A percentile compares a stretch with the other conserved stretches of the same genome.
phyloP scores from a whole-genome alignment of 2,888 invertebrate genomes.

The Amphipyra berbera region DNA sequence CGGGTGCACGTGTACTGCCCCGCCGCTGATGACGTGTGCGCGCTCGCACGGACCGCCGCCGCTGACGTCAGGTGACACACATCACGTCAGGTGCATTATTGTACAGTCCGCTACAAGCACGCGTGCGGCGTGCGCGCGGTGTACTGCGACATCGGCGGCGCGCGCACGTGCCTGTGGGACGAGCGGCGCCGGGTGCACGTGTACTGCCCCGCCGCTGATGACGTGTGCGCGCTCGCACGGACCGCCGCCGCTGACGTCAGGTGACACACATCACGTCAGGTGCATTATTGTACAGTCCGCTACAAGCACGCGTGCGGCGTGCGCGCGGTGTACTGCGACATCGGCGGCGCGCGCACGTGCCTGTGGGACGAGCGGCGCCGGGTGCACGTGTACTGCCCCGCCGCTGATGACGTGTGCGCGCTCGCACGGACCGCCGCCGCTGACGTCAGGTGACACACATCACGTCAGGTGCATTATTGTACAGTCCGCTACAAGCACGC shows the following conservation, averaged over 20 bases:
- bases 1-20: constrained; percentile 71
- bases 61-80: constrained; percentile 44
- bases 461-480: constrained; percentile 50
- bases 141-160: constrained; percentile 95
- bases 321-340: constrained; percentile 93
- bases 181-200: constrained; percentile 89
- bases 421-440: constrained; percentile 39
- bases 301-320: constrained; percentile 94
- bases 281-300: constrained; percentile 90
- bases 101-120: constrained; percentile 95
- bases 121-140: constrained; percentile 93
- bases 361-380: constrained; percentile 94
- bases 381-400: constrained; percentile 70
- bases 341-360: constrained; percentile 95
- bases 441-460: constrained; percentile 39
- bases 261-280: background rate
- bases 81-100: background rate
- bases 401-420: constrained; percentile 54
- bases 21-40: constrained; percentile 56
- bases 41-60: constrained; percentile 37
- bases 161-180: constrained; percentile 95
- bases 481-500: constrained; percentile 95
- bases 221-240: constrained; percentile 45
- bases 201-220: constrained; percentile 65
- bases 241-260: constrained; percentile 48